phyloP scores from a whole-genome alignment of 1,140 invertebrate genomes.

The Zaprionus ornatus region DNA sequence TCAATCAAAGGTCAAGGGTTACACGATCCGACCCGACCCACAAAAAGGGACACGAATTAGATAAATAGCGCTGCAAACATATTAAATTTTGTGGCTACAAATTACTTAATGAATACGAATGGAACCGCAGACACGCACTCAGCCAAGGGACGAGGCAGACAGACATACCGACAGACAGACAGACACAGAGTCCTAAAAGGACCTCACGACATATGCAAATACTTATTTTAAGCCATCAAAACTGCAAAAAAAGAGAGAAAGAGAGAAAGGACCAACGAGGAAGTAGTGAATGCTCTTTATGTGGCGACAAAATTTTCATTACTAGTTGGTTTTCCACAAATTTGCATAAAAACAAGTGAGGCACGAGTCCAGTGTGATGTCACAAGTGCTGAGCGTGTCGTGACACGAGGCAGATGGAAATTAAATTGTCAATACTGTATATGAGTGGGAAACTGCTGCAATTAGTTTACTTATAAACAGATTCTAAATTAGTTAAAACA shows the following conservation, averaged over 20 bases:
- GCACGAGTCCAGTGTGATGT: conserved; percentile 9
- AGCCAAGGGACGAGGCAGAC: not conserved
- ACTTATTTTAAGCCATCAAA: conserved; percentile 2
- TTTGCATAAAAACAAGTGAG: conserved; percentile 63
- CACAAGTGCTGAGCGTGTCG: not conserved
- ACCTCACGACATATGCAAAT: conserved; percentile 58
- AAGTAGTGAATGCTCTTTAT: conserved; percentile 15
- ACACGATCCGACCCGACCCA: not conserved
- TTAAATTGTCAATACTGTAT: not conserved
- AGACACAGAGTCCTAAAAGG: not conserved
- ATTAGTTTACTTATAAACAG: no score
- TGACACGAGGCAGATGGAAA: not conserved
- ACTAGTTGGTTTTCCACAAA: conserved; percentile 24
- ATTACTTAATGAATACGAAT: conserved; percentile 76
- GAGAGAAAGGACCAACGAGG: not conserved
- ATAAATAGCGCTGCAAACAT: conserved; percentile 74
- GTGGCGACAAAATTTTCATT: conserved; percentile 57
- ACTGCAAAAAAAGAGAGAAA: not conserved
- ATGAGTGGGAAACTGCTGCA: no score
- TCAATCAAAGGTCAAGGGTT: conserved; percentile 80
- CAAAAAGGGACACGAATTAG: conserved; percentile 55
- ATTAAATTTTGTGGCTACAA: conserved; percentile 78
- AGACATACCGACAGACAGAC: not conserved
- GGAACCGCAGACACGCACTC: conserved; percentile 37
- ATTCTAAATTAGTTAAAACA: no score